A percentile compares a stretch with the other conserved stretches of the same genome.
phyloP scores from a whole-genome alignment of 2,113 vertebrate genomes.

The Illadopsis cleaveri region DNA sequence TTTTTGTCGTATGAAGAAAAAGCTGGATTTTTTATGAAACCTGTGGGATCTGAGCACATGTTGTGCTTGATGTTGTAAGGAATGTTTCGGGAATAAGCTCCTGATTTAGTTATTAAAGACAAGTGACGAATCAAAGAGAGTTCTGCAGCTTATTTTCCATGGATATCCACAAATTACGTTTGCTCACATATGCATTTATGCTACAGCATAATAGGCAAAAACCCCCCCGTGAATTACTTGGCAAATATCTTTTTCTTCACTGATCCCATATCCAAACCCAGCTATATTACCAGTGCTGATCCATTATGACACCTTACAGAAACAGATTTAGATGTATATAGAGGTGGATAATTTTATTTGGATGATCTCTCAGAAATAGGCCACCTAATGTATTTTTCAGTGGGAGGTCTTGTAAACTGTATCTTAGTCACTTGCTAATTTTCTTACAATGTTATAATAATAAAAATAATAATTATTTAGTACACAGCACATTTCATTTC shows the following conservation, averaged over 20 bases:
- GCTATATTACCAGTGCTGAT: background rate
- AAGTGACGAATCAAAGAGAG: background rate
- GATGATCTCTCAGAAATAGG: background rate
- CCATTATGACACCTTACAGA: background rate
- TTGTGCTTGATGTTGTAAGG: background rate
- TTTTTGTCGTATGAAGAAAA: background rate
- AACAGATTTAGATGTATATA: background rate
- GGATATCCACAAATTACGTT: background rate
- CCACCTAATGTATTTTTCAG: conserved; percentile 35
- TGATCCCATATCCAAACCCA: background rate
- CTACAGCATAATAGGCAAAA: background rate
- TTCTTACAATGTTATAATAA: conserved; percentile 30
- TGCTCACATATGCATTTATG: background rate
- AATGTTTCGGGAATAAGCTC: background rate
- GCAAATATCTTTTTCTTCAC: background rate
- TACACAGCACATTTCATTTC: conserved; percentile 61
- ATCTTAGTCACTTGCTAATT: conserved; percentile 36
- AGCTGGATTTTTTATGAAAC: background rate
- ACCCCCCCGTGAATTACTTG: background rate
- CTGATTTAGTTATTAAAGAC: background rate
- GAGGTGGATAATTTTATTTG: background rate
- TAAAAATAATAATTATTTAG: conserved; percentile 64
- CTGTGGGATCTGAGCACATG: background rate
- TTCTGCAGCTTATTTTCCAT: background rate
- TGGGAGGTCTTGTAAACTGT: conserved; percentile 15